Conservation (phyloP, 2,113 vertebrate genomes). For the Henicopernis longicauda region DNA sequence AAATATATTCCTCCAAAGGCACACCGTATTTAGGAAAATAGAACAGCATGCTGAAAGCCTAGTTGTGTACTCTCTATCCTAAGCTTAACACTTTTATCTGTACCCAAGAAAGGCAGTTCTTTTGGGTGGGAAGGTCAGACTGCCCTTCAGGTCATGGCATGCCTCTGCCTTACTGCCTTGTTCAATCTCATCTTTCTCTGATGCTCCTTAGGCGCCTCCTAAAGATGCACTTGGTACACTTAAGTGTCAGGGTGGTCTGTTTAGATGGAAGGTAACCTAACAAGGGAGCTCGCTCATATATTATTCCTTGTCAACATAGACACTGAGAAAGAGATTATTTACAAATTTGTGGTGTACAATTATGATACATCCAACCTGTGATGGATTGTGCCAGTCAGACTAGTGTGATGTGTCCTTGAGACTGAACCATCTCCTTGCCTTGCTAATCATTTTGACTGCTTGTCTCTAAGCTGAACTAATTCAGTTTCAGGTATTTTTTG, state of each 20-base stretch:
- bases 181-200: neutral
- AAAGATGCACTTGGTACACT: neutral
- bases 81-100: neutral
- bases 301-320: neutral
- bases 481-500: neutral
- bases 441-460: conserved; percentile 13
- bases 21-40: fast-evolving
- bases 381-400: conserved; percentile 28
- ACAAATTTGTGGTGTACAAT: conserved; percentile 39
- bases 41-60: neutral
- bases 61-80: neutral
- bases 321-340: conserved; percentile 41
- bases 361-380: conserved; percentile 6
- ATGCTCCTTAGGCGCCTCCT: neutral
- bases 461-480: neutral
- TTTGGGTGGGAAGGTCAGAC: neutral
- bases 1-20: neutral
- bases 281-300: neutral
- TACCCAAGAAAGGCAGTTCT: neutral
- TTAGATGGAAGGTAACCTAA: conserved; percentile 10
- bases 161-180: neutral
- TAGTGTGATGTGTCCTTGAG: conserved; percentile 20
- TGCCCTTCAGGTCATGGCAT: neutral
- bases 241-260: neutral
- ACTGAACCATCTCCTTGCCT: neutral